Evolutionary conservation across 2,797 vertebrate genomes (phyloP), one percentile per base, ranked within the genome.

Genomic region (Ispidina lecontei): DNA sequence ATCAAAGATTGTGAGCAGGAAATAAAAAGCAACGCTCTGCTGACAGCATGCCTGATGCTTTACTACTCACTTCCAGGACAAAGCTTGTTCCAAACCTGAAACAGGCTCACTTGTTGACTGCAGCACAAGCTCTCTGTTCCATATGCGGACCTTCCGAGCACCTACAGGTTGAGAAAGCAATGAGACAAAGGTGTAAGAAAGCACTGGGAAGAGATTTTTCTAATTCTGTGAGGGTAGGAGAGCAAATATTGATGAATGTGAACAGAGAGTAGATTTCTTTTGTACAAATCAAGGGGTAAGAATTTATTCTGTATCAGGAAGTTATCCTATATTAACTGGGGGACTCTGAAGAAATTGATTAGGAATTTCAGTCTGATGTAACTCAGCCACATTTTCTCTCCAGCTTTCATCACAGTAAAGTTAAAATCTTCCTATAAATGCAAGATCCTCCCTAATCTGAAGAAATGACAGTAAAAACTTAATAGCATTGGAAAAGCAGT

Each of bases 1-100:
- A 85, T 51, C 8, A 72, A 82, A 44, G 46, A 46, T 20, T 17
- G 17, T 46, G 19, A 83, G 14, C 10, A 86, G 26, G 23, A 5
- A 89, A 76, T 47, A 91, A 77, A 56, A 81, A 51, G 6, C 31
- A 87, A 71, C 13, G 28, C 12, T 2, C 39, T n/a, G 25, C 26
- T 65, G 26, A 39, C 9, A 7, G 31, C 59, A 62, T 5, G 22
- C 18, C 84, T 31, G 26, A 8, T 51, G 26, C 6, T 68, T 87
- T 68, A 55, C 47, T 91, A 98, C 98, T 98, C 95, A 99, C 99
- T 98, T 99, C 99, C 99, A 99, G 84, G 98, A 98, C 21, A 99
- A 96, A 2, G 98, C 92, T 87, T 98, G 98, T 77, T 99, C 99
- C 94, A 99, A 97, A 35, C 99, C 99, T 4, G 98, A 98, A 89